Evolutionary conservation across 2,888 invertebrate genomes (phyloP), one percentile per base, ranked within the genome.

Genomic region (Argynnis bischoffii): DNA sequence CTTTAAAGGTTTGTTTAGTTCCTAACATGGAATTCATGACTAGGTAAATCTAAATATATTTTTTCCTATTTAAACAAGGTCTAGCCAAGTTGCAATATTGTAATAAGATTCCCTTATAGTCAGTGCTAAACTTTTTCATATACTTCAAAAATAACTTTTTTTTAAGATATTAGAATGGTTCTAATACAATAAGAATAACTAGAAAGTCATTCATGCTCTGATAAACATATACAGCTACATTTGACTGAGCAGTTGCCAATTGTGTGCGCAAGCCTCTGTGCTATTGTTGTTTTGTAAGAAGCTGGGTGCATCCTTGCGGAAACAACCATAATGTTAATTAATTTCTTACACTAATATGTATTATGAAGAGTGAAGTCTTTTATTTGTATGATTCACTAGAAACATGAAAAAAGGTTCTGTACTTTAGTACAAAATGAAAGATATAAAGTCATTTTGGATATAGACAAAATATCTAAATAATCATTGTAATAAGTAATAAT

Each of bases 1-100:
- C 90, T 96, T 96, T 86, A 96, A 96, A 94, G 95, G 95, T 95
- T 82, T 83, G 86, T 88, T 70, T 54, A 53, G 46, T 51, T 69
- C 35, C 8, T 41, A 8, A 41, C 11, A 11, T 41, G 35, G 35
- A 41, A 11, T 41, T 41, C 11, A 41, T 41, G 11, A 41, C 35
- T 41, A 41, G 35, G 35, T 41, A 41, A 35, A 35, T 35, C 11
- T 35, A 41, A 1, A 11, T 31, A n/a, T 41, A 48, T 16, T 59
- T 46, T 54, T 55, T 41, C 35, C 8, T 41, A 1, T 41, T 8
- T 41, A 41, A 41, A 2, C 8, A 41, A 41, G 35, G 35, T 11
- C 11, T 41, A 41, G 35, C 35, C 48, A 56, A 31, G 15, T 63
- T 41, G 35, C 26, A 55, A 26, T 55, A 47, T 31, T 47, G 31